Percentiles rank a stretch among this genome's conserved stretches.
Conservation (phyloP, 2,797 vertebrate genomes). For the Oreochromis mossambicus region DNA sequence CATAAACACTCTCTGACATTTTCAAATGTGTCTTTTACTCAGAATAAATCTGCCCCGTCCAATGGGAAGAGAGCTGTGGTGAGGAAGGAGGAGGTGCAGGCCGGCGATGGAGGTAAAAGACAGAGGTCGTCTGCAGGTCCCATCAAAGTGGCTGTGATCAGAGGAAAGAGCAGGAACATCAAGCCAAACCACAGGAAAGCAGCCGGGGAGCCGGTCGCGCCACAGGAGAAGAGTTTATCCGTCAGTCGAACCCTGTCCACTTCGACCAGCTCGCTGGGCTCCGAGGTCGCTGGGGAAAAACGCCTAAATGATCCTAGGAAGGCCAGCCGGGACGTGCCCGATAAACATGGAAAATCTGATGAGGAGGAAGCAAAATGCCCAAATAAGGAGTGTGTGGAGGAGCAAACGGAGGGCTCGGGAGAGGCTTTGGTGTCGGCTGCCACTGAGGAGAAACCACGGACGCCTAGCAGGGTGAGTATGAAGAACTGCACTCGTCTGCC, state of each 20-base stretch:
- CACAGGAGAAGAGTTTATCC: neutral
- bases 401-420: neutral
- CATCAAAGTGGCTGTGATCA: conserved; percentile 17
- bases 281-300: neutral
- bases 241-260: neutral
- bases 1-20: neutral
- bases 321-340: neutral
- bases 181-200: conserved; percentile 6
- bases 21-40: neutral
- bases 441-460: neutral
- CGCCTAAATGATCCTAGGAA: neutral
- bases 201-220: neutral
- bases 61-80: conserved; percentile 14
- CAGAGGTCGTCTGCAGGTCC: conserved; percentile 28
- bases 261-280: conserved; percentile 19
- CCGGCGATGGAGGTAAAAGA: neutral
- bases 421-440: neutral
- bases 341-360: neutral
- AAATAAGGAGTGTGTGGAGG: neutral
- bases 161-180: neutral
- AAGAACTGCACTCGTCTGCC: rapidly evolving
- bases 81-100: conserved; percentile 15
- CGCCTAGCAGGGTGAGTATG: conserved; percentile 6
- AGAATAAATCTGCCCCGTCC: conserved; percentile 31
- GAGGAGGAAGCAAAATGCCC: neutral